These are phyloP conservation scores for Drosophila auraria DNA, from an alignment of 1,140 invertebrate genomes.

Conservation along the genomic window DNA sequence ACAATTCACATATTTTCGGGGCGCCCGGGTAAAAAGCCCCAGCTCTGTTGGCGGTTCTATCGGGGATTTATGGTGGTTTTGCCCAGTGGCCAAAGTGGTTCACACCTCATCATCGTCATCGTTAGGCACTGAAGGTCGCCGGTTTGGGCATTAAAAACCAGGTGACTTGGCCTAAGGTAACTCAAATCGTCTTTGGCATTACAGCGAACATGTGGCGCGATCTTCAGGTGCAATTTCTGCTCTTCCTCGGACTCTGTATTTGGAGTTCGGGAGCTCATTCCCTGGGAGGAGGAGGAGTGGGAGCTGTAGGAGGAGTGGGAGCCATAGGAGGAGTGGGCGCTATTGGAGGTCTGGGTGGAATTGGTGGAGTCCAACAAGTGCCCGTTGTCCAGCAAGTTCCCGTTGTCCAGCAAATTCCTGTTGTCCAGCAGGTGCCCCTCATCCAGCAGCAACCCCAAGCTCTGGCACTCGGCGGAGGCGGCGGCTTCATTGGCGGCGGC, in stretches of 20 bases:
- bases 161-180: constrained; percentile 9
- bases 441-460: constrained; percentile 66
- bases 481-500: constrained; percentile 50
- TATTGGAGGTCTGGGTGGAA: constrained; percentile 5
- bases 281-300: constrained; percentile 29
- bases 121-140: constrained; percentile 49
- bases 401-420: constrained; percentile 58
- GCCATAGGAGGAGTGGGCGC: constrained; percentile 26
- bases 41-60: constrained; percentile 36
- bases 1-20: constrained; percentile 55
- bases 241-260: constrained; percentile 32
- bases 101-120: constrained; percentile 55
- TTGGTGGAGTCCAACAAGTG: constrained; percentile 47
- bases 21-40: constrained; percentile 25
- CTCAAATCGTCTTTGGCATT: constrained; percentile 41
- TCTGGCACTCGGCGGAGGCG: constrained; percentile 51
- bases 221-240: constrained; percentile 35
- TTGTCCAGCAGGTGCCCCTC: constrained; percentile 62
- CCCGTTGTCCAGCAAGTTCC: constrained; percentile 58
- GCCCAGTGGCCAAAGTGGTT: constrained; percentile 41
- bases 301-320: constrained; percentile 24
- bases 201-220: constrained; percentile 43
- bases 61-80: constrained; percentile 39
- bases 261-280: constrained; percentile 7
- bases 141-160: constrained; percentile 59